These are phyloP conservation scores for Cetoscarus ocellatus DNA, from an alignment of 2,797 vertebrate genomes.

Conservation along the genomic window DNA sequence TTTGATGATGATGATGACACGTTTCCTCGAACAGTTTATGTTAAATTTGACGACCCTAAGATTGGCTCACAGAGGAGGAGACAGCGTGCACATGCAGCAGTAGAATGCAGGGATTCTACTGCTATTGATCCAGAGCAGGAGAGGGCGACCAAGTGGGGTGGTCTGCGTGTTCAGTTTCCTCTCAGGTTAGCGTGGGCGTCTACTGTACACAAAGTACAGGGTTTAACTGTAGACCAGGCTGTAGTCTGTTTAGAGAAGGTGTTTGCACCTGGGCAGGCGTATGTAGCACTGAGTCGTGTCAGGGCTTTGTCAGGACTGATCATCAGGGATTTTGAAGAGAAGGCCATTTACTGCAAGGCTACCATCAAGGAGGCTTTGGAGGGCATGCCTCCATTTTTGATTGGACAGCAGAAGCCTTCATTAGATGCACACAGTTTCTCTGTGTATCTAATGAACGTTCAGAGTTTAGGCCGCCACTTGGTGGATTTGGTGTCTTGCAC, in stretches of 20 bases:
- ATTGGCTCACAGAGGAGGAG: slow-evolving; percentile 1
- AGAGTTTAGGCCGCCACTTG: not conserved
- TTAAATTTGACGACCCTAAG: slow-evolving; percentile 11
- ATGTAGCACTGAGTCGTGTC: not conserved
- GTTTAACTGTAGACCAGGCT: not conserved
- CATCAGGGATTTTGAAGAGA: not conserved
- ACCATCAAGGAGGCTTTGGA: not conserved
- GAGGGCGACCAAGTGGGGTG: not conserved
- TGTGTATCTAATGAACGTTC: slow-evolving; percentile 25
- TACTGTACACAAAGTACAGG: slow-evolving; percentile 18
- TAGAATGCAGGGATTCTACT: not conserved
- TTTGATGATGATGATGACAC: too few relatives aligned
- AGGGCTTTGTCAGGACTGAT: not conserved
- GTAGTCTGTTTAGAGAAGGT: not conserved
- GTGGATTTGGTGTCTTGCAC: slow-evolving; percentile 1
- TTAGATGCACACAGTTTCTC: not conserved
- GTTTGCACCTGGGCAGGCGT: not conserved
- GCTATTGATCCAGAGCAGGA: slow-evolving; percentile 4
- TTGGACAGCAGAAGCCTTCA: not conserved
- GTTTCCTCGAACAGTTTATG: slow-evolving; percentile 5
- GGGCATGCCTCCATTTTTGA: not conserved
- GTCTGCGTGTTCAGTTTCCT: not conserved
- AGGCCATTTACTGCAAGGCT: not conserved
- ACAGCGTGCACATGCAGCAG: not conserved
- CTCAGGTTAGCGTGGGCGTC: too few relatives aligned